phyloP scores from a whole-genome alignment of 1,140 invertebrate species.

The Hyposmocoma kahamanoa region DNA sequence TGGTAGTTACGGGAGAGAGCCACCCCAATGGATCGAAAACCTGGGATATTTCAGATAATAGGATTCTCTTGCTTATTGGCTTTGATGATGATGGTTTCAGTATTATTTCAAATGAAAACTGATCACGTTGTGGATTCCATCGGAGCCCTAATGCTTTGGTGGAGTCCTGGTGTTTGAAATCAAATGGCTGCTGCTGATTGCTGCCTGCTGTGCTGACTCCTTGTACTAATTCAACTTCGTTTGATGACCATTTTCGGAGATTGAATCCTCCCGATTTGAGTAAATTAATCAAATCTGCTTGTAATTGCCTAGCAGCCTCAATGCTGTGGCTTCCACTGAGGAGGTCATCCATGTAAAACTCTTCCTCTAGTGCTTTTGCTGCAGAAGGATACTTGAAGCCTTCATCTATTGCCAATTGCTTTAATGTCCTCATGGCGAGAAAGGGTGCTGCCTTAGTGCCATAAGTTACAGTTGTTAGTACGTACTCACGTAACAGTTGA shows the following conservation, averaged over 20 bases:
- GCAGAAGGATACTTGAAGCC: background rate
- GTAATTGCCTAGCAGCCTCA: slow-evolving; percentile 3
- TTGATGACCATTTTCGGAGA: slow-evolving; percentile 2
- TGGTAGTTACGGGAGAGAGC: slow-evolving; percentile 32
- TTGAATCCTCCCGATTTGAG: slow-evolving; percentile 1
- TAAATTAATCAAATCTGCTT: slow-evolving; percentile 5
- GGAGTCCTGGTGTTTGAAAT: slow-evolving; percentile 1
- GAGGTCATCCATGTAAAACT: slow-evolving; percentile 5
- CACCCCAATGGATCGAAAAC: slow-evolving; percentile 39
- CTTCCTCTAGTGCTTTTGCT: background rate
- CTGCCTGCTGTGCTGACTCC: background rate
- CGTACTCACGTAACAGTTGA: background rate
- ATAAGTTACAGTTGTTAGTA: background rate
- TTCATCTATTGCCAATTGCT: background rate
- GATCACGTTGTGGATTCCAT: background rate
- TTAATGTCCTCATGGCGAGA: slow-evolving; percentile 2
- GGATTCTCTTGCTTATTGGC: slow-evolving; percentile 11
- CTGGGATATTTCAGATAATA: slow-evolving; percentile 25
- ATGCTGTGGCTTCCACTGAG: background rate
- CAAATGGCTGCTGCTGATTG: slow-evolving; percentile 2
- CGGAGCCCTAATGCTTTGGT: background rate
- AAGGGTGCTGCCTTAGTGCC: background rate
- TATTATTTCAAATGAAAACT: background rate
- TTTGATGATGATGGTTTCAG: background rate
- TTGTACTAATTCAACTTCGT: background rate